phyloP scores from a whole-genome alignment of 2,797 vertebrate genomes.

The Erithacus rubecula region DNA sequence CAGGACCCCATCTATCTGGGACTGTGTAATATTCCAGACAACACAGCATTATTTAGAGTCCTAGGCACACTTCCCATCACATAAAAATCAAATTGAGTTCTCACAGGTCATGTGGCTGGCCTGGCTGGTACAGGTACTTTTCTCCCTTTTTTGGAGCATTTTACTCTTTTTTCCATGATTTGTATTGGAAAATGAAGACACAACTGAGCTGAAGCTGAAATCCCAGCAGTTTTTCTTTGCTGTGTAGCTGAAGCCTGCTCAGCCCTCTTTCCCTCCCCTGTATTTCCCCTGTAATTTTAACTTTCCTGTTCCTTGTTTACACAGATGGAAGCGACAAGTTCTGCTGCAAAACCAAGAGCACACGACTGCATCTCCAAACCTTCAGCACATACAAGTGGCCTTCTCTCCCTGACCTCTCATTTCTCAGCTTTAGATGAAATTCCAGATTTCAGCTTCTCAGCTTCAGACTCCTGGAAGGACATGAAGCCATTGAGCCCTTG shows the following conservation, averaged over 20 bases:
- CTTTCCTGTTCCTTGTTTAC: constrained; percentile 9
- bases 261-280: not conserved
- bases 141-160: not conserved
- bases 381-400: fast-evolving
- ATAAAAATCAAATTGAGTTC: not conserved
- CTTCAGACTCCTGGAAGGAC: not conserved
- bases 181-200: not conserved
- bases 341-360: not conserved
- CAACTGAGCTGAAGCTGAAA: not conserved
- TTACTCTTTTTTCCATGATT: not conserved
- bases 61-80: not conserved
- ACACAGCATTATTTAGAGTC: not conserved
- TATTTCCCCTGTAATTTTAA: not conserved
- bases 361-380: not conserved
- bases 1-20: not conserved
- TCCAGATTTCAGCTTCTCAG: not conserved
- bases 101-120: not conserved
- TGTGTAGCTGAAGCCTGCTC: not conserved
- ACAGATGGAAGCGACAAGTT: not conserved
- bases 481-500: not conserved
- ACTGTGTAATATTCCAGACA: not conserved
- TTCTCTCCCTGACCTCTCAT: not conserved
- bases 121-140: not conserved
- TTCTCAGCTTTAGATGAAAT: not conserved
- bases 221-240: not conserved